A percentile compares a stretch with the other conserved stretches of the same genome.
These are phyloP conservation scores for Drosophila sp. DNA, from an alignment of 1,140 invertebrate genomes.

Conservation along the genomic window DNA sequence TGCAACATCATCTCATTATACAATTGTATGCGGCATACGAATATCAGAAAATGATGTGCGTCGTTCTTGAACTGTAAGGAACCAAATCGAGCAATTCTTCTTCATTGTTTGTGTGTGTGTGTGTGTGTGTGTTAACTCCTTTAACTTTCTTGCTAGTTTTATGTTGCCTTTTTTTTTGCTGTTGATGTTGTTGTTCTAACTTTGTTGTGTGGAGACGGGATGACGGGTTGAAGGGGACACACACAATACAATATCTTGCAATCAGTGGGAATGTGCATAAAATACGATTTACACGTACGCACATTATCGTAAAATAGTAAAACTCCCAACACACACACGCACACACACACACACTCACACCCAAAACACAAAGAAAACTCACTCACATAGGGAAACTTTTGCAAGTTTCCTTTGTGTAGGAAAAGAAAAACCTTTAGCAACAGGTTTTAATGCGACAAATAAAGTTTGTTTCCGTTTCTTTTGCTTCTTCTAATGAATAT, in stretches of 20 bases:
- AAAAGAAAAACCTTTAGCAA: conserved; percentile 61
- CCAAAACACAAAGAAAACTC: conserved; percentile 26
- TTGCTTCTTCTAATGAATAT: conserved; percentile 44
- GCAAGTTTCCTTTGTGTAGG: conserved; percentile 6
- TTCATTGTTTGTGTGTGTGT: conserved; percentile 28
- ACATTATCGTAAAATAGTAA: conserved; percentile 77
- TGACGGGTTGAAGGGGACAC: background rate
- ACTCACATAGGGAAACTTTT: conserved; percentile 41
- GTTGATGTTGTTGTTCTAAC: conserved; percentile 63
- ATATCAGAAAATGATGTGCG: conserved; percentile 95
- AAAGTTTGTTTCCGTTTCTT: conserved; percentile 31
- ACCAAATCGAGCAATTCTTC: conserved; percentile 33
- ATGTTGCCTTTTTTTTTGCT: conserved; percentile 39
- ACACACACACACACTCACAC: conserved; percentile 19
- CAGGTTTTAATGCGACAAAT: conserved; percentile 52
- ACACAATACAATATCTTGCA: conserved; percentile 73
- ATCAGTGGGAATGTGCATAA: conserved; percentile 76
- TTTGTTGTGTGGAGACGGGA: conserved; percentile 45
- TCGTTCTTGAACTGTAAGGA: conserved; percentile 98
- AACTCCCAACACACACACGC: conserved; percentile 35
- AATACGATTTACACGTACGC: conserved; percentile 82
- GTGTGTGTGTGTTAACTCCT: conserved; percentile 24
- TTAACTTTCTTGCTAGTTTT: conserved; percentile 47
- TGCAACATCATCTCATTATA: conserved; percentile 96
- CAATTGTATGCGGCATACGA: conserved; percentile 98